phyloP scores from a whole-genome alignment of 2,113 vertebrate genomes.

The Capreolus pygargus region DNA sequence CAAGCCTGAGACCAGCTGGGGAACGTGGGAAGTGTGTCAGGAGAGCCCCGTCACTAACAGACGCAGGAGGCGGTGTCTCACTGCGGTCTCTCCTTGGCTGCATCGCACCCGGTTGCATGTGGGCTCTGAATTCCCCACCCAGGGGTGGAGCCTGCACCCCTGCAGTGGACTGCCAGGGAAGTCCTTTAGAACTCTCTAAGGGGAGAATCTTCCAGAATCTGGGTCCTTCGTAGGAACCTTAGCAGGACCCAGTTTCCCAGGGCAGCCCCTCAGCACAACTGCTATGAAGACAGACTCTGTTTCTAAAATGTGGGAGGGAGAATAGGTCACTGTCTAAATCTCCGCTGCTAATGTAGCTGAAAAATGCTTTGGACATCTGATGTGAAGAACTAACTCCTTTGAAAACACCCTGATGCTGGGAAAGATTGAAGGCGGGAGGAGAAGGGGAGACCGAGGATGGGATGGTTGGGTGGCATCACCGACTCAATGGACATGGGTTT shows the following conservation, averaged over 20 bases:
- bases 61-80: accelerated
- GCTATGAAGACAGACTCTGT: not conserved
- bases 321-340: not conserved
- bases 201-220: not conserved
- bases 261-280: not conserved
- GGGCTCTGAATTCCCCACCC: not conserved
- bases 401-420: not conserved
- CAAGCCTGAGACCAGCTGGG: not conserved
- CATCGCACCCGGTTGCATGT: accelerated
- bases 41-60: not conserved
- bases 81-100: not conserved
- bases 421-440: not conserved
- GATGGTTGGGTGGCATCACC: not conserved
- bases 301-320: not conserved
- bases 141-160: not conserved
- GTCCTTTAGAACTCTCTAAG: not conserved
- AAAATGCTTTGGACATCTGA: not conserved
- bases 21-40: not conserved
- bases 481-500: not conserved
- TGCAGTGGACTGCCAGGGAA: not conserved
- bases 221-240: accelerated
- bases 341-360: not conserved
- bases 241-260: accelerated
- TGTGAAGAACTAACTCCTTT: not conserved
- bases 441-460: not conserved